Evolutionary conservation across 2,113 vertebrate species (phyloP).

Genomic region (Rhabdomys dilectus): DNA sequence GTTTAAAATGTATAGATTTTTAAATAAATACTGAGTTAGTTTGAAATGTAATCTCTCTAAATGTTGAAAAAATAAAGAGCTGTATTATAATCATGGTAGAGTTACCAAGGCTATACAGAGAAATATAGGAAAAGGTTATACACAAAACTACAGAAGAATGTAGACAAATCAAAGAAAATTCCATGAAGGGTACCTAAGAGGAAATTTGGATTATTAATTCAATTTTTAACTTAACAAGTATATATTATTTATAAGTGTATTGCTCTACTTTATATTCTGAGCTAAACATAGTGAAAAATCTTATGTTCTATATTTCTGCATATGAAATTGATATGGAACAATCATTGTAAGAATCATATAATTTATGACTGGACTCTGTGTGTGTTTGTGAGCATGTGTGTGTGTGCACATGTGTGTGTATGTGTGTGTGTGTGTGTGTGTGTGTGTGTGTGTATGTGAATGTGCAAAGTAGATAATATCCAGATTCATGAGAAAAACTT

Average conservation of each 20-base stretch:
- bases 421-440: background rate
- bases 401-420: background rate
- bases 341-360: background rate
- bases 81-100: background rate
- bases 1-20: background rate
- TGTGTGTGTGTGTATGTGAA: background rate
- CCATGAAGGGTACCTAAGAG: background rate
- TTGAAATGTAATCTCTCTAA: background rate
- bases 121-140: background rate
- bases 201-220: background rate
- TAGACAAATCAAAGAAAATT: background rate
- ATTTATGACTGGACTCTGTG: background rate
- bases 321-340: background rate
- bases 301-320: background rate
- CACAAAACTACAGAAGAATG: background rate
- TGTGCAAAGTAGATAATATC: background rate
- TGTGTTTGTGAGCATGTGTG: background rate
- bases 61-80: background rate
- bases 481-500: background rate
- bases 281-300: background rate
- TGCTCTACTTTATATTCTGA: background rate
- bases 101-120: background rate
- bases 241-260: background rate
- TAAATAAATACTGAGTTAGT: background rate
- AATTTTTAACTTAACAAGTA: background rate